Conservation (phyloP, 2,113 vertebrate genomes). For the Sigmodon hispidus region DNA sequence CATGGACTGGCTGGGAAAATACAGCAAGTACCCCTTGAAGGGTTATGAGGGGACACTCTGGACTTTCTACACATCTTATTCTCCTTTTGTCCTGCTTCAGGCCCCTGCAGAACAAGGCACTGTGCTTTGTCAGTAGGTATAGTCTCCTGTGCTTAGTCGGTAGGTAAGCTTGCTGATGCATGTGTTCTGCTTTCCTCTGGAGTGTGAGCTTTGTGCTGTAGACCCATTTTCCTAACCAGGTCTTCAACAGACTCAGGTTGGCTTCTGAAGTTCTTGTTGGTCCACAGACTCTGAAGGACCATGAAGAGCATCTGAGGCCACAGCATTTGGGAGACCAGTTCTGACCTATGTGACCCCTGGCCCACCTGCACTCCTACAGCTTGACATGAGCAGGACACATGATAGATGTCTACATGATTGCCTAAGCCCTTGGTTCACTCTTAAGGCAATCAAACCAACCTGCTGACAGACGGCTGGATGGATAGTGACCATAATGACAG, state of each 20-base stretch:
- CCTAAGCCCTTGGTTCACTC: neutral
- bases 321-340: neutral
- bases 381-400: neutral
- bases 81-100: neutral
- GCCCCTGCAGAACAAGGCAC: neutral
- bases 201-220: neutral
- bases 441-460: neutral
- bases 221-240: neutral
- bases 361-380: neutral
- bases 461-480: neutral
- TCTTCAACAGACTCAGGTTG: too few species aligned
- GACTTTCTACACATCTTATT: accelerated
- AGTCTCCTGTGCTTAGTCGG: too few species aligned
- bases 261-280: neutral
- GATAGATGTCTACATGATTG: neutral
- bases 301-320: neutral
- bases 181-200: accelerated
- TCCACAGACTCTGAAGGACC: neutral
- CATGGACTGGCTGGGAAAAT: neutral
- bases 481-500: neutral
- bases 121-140: too few species aligned
- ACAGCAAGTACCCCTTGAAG: neutral
- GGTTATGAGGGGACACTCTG: too few species aligned
- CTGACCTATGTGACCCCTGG: neutral
- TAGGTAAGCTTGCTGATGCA: neutral